These are phyloP conservation scores for Alaudala cheleensis DNA, from an alignment of 2,113 vertebrate species.

Conservation along the genomic window DNA sequence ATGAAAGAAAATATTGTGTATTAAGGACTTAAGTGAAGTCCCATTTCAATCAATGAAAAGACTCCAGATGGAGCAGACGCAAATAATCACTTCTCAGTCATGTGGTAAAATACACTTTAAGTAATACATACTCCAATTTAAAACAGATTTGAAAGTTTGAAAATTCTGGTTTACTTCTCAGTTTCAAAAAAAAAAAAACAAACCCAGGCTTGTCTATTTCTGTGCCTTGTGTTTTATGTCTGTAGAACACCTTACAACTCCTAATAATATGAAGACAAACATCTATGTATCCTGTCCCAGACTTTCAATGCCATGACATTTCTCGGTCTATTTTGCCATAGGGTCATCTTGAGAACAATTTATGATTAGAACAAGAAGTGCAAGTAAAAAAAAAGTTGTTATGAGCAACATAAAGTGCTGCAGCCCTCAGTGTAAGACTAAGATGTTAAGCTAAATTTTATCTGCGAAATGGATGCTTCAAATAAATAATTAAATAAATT, in stretches of 20 bases:
- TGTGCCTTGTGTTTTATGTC: background rate
- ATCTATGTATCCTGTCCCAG: rapidly evolving
- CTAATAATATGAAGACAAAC: background rate
- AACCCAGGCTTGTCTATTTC: rapidly evolving
- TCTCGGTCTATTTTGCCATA: background rate
- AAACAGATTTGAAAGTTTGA: background rate
- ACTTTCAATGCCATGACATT: background rate
- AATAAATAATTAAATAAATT: background rate
- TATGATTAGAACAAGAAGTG: background rate
- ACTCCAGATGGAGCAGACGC: background rate
- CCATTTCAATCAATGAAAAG: background rate
- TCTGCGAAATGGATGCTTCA: background rate
- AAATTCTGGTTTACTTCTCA: background rate
- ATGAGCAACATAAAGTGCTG: background rate
- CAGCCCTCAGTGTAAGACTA: background rate
- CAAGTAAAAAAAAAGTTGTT: background rate
- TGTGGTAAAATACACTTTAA: background rate
- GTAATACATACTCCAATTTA: background rate
- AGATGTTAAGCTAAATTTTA: background rate
- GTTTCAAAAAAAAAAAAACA: background rate
- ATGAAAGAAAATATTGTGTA: background rate
- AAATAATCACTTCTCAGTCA: background rate
- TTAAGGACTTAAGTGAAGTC: background rate
- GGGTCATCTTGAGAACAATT: background rate
- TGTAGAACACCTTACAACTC: background rate